Base-by-base conservation (phyloP, 92 coral and sea anemone species). In the Porites evermanni region DNA sequence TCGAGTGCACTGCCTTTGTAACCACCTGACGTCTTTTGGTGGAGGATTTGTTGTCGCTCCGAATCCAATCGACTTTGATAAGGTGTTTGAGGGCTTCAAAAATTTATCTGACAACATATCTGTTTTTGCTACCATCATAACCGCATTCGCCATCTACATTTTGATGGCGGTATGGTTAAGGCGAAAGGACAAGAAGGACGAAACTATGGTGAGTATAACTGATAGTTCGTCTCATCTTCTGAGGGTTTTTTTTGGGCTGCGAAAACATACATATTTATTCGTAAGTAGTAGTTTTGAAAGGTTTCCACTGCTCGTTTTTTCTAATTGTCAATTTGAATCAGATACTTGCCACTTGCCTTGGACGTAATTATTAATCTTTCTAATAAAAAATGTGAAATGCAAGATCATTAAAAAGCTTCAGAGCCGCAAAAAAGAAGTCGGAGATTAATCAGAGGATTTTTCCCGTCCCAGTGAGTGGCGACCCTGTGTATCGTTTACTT, bases 21-120 rank as follows among this genome's bases (percentile, higher is more conserved):
- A 82, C 60, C 94, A 91, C 74, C 70, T 88, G 70, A 91, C 94
- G 12, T 74, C 91, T 4, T 91, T 91, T 88, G 94, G 94, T 26
- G 94, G 94, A 18, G 91, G 78, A 64, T 52, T 91, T 72, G 16
- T 91, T 73, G 85, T 78, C 10, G 91, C 83, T 47, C 94, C 94
- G 13, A 91, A 91, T 72, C 94, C 94, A 47, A 87, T 91, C 78
- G 94, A 91, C 79, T 91, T 91, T 79, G 91, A 87, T 74, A 79
- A 91, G 72, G 94, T 91, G 21, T 91, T 91, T 24, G 83, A 79
- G 65, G 94, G 94, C n/a, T 91, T 91, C 81, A 73, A 84, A 9
- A 87, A 87, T 71, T 81, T 91, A 51, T 80, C 88, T 1, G 91
- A 91, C 64, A 91, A 91, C 77, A 44, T 91, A 61, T 87, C 94